Base-by-base conservation (phyloP, 1,140 invertebrate species). In the Heliconius eleuchia region DNA sequence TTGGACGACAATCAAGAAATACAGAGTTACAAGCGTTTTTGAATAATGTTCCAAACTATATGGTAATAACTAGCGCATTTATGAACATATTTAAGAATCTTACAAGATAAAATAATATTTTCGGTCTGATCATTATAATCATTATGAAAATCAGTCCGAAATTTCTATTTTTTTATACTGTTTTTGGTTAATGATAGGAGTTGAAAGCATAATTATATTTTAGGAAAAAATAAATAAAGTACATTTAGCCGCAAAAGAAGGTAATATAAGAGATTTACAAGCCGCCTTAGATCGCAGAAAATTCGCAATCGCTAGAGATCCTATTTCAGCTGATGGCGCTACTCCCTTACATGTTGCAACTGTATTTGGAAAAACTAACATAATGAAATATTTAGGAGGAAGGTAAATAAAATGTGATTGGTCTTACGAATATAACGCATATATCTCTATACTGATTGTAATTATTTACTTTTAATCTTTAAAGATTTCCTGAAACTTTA, bases 311-410 rank as follows among this genome's bases (percentile, higher is more conserved):
- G 97, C 98, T 9, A 96, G 97, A 84, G 97, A 99, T 93, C 95
- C 95, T 75, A 95, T 96, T 81, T 97, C 97, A 70, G 96, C 97
- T 52, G 97, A 97, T 85, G 98, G 98, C n/a, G 97, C 98, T 37
- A 98, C 98, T 1, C 97, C 99, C 3, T 94, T 99, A 57, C 99
- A 99, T 92, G 98, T 99, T 73, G 98, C 98, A 11, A 97, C 97
- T 0, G 95, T 99, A 78, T 97, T 97, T 91, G 97, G 97, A 42
- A 96, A 97, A 87, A 97, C 96, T 16, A 96, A 96, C 86, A 95
- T 96, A 80, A 92, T 96, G 46, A 95, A 95, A 85, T 96, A 96
- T 94, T 89, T 96, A 85, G 96, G 96, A 27, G 96, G 96, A 82
- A 93, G 94, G 94, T 95, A 82, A 83, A 52, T 77, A 72, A 71